Base-by-base conservation (phyloP, 2,888 invertebrate genomes). In the Caenorhabditis japonica region DNA sequence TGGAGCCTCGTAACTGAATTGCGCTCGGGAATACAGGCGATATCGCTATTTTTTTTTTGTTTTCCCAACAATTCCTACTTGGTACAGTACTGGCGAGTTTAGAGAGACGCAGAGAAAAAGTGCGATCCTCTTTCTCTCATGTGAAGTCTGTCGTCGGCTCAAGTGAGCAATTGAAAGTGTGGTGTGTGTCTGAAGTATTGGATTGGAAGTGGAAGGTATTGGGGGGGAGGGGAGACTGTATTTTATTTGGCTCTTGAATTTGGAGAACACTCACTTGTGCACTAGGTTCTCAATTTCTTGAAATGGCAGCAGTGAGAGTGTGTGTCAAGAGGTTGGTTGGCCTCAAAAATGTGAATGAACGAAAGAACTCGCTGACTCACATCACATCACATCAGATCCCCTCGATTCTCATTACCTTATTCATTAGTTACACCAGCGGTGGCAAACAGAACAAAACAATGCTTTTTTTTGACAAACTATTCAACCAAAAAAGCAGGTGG, bases 141-240 rank as follows among this genome's bases (percentile, higher is more conserved):
- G 53, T 64, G 62, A 64, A 47, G 55, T 53, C 43, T 15, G 12
- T 25, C n/a, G 19, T 33, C 17, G 47, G 62, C 62, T 64, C 64
- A 64, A 64, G 64, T 64, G 64, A 64, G 64, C 64, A 64, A 64
- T 55, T 43, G 64, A 64, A 64, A 64, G 64, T 64, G 55, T 44
- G 39, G 41, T 51, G 33, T 60, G 21, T 15, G 36, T 44, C 51
- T 55, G 55, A 49, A 61, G 64, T 64, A 62, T 36, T 43, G 51
- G 38, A 60, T 53, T 30, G 55, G 55, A 33, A 43, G 43, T 38
- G 25, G 55, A 55, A 33, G 39, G 10, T n/a, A n/a, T n/a, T n/a
- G n/a, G n/a, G n/a, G 27, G 34, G 23, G 19, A 52, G 52, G 53
- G 62, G 53, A 62, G 51, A 62, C 62, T 62, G 62, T 62, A 52